These are phyloP conservation scores for Cephalopholis sonnerati DNA, from an alignment of 2,113 vertebrate species.

Conservation along the genomic window DNA sequence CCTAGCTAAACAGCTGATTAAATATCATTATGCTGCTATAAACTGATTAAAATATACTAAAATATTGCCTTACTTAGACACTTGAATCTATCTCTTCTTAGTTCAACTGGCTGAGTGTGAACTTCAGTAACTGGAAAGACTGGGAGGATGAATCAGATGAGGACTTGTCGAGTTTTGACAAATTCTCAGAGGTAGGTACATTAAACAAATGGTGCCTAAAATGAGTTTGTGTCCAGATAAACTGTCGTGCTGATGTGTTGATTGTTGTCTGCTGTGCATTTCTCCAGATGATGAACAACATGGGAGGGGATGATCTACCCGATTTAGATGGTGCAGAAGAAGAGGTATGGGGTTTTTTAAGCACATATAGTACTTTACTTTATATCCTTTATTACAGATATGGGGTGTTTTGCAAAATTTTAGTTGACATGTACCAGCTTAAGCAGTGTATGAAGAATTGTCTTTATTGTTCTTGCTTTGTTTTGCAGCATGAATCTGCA, in stretches of 20 bases:
- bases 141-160: constrained; percentile 99
- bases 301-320: constrained; percentile 96
- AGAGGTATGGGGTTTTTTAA: constrained; percentile 49
- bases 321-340: constrained; percentile 96
- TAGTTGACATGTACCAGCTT: neutral
- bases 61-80: too few species aligned
- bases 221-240: neutral
- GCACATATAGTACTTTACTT: neutral
- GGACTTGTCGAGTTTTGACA: constrained; percentile 97
- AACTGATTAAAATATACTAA: too few species aligned
- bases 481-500: constrained; percentile 89
- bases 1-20: neutral
- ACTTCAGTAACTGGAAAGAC: constrained; percentile 99
- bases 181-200: constrained; percentile 93
- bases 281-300: constrained; percentile 98
- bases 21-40: too few species aligned
- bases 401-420: neutral
- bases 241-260: neutral
- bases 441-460: neutral
- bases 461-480: constrained; percentile 46
- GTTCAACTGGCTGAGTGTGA: constrained; percentile 98
- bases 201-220: neutral
- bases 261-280: constrained; percentile 22
- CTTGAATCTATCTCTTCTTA: constrained; percentile 55
- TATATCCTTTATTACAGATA: neutral